These are phyloP conservation scores for Agrotis clavis DNA, from an alignment of 2,888 invertebrate genomes.

Conservation along the genomic window DNA sequence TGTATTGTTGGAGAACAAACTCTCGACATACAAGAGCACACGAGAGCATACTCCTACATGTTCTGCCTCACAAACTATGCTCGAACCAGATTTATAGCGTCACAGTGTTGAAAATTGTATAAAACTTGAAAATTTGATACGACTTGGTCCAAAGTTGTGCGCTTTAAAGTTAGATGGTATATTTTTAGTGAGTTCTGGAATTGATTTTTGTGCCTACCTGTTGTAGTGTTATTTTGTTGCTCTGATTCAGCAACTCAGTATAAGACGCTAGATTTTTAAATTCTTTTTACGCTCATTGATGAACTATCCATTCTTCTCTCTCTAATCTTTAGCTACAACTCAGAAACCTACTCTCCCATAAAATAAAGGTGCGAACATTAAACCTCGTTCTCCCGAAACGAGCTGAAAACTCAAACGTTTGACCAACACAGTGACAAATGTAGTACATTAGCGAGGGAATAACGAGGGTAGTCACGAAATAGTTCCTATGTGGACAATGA, in stretches of 20 bases:
- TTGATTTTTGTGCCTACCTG: conserved; percentile 34
- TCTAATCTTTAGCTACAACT: conserved; percentile 33
- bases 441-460: conserved; percentile 62
- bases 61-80: conserved; percentile 54
- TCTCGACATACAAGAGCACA: conserved; percentile 49
- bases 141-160: conserved; percentile 38
- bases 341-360: conserved; percentile 28
- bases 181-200: conserved; percentile 28
- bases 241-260: background rate
- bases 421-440: conserved; percentile 67
- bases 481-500: conserved; percentile 67
- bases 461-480: conserved; percentile 66
- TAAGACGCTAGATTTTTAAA: too few relatives aligned
- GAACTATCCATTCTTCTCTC: background rate
- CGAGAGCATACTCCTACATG: conserved; percentile 44
- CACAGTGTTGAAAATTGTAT: conserved; percentile 57
- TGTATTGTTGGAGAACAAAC: conserved; percentile 54
- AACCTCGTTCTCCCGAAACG: conserved; percentile 56
- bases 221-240: background rate
- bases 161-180: conserved; percentile 45
- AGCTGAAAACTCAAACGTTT: conserved; percentile 66
- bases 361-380: conserved; percentile 61
- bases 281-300: background rate
- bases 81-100: conserved; percentile 54
- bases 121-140: conserved; percentile 61